Evolutionary conservation across 2,888 invertebrate genomes (phyloP), one percentile per base, ranked within the genome.

Genomic region (Eristalinus sepulchralis): DNA sequence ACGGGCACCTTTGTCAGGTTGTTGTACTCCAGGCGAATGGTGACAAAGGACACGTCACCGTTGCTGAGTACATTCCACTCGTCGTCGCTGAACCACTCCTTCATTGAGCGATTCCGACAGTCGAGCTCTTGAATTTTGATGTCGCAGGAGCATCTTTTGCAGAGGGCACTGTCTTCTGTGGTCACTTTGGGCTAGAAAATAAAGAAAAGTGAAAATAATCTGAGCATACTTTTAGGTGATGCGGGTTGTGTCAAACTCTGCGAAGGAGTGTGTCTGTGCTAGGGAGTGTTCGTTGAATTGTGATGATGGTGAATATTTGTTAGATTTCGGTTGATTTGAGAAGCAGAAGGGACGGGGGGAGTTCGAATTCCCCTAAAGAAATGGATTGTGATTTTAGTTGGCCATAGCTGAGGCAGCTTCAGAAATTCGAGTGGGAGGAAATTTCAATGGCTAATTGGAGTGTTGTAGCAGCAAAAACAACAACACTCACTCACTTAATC

Each of bases 71-170:
- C 92, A 6, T 92, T 90, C 95, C 95, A 96, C 78, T 95, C 94
- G 0, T 93, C 92, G 20, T 92, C 91, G 1, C 91, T 93, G 88
- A 95, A 94, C 90, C 94, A 94, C 0, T 90, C 90, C 0, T 91
- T 91, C 6, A 95, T 90, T 10, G 92, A 92, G 84, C 92, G 93
- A 11, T 93, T 93, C 9, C 93, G 93, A 84, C 95, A 95, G 88
- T 95, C 93, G 2, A 95, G 93, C 20, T 92, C 92, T 1, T 91
- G 91, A 10, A 92, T 90, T 0, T 90, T 73, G 1, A 88, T 86
- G 64, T 93, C 91, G 88, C 95, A 95, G 0, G 89, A 89, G 88
- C 95, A 95, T 71, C 93, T 92, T 66, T 93, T 92, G 89, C 95
- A 95, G 27, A 95, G 92, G 90, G 73, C 77, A 78, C 90, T 91